phyloP scores from a whole-genome alignment of 2,888 invertebrate species.

The Drosophila nr. perissopoda region DNA sequence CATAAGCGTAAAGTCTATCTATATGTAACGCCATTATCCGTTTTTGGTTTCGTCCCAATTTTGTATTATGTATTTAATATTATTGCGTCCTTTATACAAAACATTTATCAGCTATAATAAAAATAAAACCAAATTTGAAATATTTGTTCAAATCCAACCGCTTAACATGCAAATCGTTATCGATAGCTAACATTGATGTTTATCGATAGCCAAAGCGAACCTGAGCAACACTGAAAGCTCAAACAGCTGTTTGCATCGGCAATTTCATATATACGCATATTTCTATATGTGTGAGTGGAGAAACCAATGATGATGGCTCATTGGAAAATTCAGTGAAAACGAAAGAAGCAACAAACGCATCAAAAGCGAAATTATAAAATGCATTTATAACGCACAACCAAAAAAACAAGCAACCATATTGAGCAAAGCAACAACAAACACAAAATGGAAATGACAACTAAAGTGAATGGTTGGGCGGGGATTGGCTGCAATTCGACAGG shows the following conservation, averaged over 20 bases:
- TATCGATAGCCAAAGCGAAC: constrained; percentile 1
- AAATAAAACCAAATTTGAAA: background rate
- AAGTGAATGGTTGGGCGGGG: constrained; percentile 60
- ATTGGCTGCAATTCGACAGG: constrained; percentile 12
- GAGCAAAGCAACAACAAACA: background rate
- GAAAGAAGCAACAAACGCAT: constrained; percentile 28
- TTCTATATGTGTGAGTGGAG: constrained; percentile 32
- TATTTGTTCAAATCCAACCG: background rate
- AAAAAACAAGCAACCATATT: constrained; percentile 5
- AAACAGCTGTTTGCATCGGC: constrained; percentile 49
- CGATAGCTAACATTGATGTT: constrained; percentile 9
- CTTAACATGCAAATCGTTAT: constrained; percentile 5
- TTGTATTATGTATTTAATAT: constrained; percentile 46
- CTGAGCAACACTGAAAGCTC: constrained; percentile 38
- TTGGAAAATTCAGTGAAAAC: constrained; percentile 56
- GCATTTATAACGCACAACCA: constrained; percentile 58
- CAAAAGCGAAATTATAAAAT: constrained; percentile 47
- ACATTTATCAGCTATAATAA: constrained; percentile 29
- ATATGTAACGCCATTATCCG: constrained; percentile 42
- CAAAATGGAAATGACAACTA: constrained; percentile 58
- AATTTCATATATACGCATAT: constrained; percentile 31
- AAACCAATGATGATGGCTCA: constrained; percentile 60
- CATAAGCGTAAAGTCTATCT: constrained; percentile 39
- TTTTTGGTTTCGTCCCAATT: constrained; percentile 40
- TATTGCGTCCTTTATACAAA: constrained; percentile 63